Evolutionary conservation across 2,797 vertebrate genomes (phyloP).

Genomic region (Falco concolor): DNA sequence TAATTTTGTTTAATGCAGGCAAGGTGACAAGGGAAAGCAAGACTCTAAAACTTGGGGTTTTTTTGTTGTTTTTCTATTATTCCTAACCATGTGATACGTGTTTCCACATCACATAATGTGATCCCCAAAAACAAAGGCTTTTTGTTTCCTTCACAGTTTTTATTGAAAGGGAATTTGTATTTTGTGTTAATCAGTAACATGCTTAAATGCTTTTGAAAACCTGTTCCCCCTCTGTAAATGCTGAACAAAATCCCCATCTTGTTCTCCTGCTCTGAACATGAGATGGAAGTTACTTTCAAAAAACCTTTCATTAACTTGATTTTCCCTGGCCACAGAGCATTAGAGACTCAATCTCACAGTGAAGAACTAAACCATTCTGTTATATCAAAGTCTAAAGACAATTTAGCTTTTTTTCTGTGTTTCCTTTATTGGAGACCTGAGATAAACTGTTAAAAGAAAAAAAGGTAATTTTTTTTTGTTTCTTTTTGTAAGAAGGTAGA

Average conservation of each 20-base stretch:
- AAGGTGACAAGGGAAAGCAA: background rate
- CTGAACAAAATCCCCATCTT: background rate
- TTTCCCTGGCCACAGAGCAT: background rate
- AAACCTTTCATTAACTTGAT: background rate
- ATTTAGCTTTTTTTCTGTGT: background rate
- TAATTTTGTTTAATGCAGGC: background rate
- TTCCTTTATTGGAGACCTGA: background rate
- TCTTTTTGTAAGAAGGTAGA: background rate
- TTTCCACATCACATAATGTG: background rate
- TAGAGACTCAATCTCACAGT: background rate
- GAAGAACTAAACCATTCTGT: background rate
- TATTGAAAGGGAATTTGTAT: background rate
- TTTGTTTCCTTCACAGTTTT: background rate
- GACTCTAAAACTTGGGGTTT: background rate
- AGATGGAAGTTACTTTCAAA: background rate
- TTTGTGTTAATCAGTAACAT: background rate
- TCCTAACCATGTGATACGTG: background rate
- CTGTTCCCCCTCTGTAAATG: background rate
- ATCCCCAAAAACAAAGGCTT: background rate
- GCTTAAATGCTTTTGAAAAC: background rate
- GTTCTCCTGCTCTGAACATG: background rate
- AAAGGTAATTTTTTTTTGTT: background rate
- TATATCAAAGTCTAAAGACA: background rate
- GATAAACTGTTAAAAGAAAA: background rate
- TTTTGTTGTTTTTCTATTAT: background rate